Evolutionary conservation across 2,888 invertebrate species (phyloP).

Genomic region (Choristoneura rosaceana): DNA sequence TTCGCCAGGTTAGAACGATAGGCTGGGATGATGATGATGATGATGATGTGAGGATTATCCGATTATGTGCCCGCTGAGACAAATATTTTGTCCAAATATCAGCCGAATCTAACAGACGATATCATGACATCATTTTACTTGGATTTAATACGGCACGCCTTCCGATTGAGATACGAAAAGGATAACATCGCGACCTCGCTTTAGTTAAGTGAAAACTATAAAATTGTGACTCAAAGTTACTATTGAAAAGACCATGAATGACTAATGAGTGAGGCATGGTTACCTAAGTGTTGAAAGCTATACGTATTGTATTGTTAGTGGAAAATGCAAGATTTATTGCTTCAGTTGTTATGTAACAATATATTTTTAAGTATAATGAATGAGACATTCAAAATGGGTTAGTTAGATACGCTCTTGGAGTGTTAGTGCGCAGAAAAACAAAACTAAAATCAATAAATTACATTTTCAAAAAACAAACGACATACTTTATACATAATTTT

Average conservation of each 20-base stretch:
- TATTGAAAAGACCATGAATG: constrained; percentile 7
- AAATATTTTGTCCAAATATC: constrained; percentile 6
- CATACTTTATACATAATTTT: too few species aligned
- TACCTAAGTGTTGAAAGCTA: constrained; percentile 19
- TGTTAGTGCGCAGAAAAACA: too few species aligned
- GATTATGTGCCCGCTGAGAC: not conserved
- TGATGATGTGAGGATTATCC: too few species aligned
- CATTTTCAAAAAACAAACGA: too few species aligned
- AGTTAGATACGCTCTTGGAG: too few species aligned
- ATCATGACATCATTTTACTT: constrained; percentile 30
- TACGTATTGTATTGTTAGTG: not conserved
- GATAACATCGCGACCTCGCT: not conserved
- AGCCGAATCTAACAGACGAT: constrained; percentile 23
- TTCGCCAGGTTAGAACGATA: too few species aligned
- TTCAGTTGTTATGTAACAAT: not conserved
- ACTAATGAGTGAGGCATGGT: constrained; percentile 25
- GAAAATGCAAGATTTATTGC: not conserved
- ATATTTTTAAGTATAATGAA: too few species aligned
- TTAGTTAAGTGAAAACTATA: constrained; percentile 2
- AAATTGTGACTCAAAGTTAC: not conserved
- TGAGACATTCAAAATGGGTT: too few species aligned
- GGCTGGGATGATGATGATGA: too few species aligned
- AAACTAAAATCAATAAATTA: too few species aligned
- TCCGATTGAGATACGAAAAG: constrained; percentile 10
- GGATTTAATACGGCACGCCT: not conserved